Evolutionary conservation across 2,888 invertebrate species (phyloP), one percentile per base, ranked within the genome.

Genomic region (Drosophila barbarae): DNA sequence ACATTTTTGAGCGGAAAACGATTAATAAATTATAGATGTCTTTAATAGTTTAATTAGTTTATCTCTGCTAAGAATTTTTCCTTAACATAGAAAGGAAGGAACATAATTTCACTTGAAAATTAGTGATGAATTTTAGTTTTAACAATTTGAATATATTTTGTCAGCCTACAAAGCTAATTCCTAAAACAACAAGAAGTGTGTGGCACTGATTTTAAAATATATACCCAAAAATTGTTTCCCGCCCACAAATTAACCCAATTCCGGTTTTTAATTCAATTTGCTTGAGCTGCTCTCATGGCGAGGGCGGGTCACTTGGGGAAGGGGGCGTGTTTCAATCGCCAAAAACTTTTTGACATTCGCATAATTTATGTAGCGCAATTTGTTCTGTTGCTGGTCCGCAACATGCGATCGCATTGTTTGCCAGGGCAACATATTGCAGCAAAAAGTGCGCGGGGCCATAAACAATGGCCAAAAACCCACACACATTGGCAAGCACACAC

Each of bases 331-430:
- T 67, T 66, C 47, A 65, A 67, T 67, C 47, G 65, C 65, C 66
- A 65, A 64, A 68, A 65, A 68, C 68, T 68, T 68, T 67, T 54
- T 66, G 76, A 66, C 69, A 75, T 51, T 50, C 56, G 63, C 79
- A 76, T 82, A 82, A 77, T 69, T 76, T 66, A 69, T 66, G 65
- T 34, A 69, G 36, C 47, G 59, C 77, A 82, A 71, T 82, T 77
- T 78, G 76, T 77, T 57, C 70, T 23, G 30, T 23, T 26, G 36
- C 49, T 38, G 56, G 13, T 64, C 38, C 46, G 55, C 47, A 56
- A 60, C 51, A 63, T 51, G 55, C 42, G 57, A 42, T 36, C 52
- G 53, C 60, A 73, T 55, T 71, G 66, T 58, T 35, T 63, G 44
- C 59, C 46, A 42, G 60, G 41, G 38, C 68, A 53, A 60, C 67